These are phyloP conservation scores for Columbina picui DNA, from an alignment of 2,113 vertebrate species.

Conservation along the genomic window DNA sequence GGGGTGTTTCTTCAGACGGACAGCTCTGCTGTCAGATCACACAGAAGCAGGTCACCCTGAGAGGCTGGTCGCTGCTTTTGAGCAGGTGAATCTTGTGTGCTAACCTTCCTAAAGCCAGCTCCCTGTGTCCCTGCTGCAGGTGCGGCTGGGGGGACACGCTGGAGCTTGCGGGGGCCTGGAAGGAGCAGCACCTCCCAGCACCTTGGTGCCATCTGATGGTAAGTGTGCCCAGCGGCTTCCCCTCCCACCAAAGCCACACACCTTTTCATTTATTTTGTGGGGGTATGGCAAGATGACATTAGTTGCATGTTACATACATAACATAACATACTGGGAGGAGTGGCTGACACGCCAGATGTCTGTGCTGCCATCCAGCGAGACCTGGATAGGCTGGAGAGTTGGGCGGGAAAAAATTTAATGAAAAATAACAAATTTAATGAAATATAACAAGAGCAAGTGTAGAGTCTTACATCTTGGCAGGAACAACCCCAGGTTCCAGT, in stretches of 20 bases:
- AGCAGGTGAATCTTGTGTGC: neutral
- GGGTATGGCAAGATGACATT: neutral
- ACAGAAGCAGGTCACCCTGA: neutral
- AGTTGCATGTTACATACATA: neutral
- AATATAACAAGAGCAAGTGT: too few species aligned
- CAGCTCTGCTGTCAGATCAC: neutral
- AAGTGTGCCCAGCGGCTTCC: neutral
- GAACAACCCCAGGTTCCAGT: too few species aligned
- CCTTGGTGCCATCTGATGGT: conserved; percentile 74
- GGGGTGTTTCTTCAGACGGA: neutral
- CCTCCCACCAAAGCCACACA: neutral
- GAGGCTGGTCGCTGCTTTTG: neutral
- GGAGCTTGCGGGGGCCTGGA: neutral
- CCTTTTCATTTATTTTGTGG: neutral
- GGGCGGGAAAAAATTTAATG: too few species aligned
- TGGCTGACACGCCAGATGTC: too few species aligned
- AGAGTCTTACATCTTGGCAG: too few species aligned
- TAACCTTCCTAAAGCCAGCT: neutral
- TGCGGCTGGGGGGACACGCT: neutral
- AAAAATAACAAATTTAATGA: too few species aligned
- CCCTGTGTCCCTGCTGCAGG: conserved; percentile 49
- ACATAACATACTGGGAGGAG: too few species aligned
- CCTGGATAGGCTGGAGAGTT: too few species aligned
- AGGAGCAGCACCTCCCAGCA: conserved; percentile 11
- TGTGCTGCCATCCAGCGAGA: too few species aligned